Conservation (phyloP, 2,113 vertebrate genomes). For the Sciurus niger region DNA sequence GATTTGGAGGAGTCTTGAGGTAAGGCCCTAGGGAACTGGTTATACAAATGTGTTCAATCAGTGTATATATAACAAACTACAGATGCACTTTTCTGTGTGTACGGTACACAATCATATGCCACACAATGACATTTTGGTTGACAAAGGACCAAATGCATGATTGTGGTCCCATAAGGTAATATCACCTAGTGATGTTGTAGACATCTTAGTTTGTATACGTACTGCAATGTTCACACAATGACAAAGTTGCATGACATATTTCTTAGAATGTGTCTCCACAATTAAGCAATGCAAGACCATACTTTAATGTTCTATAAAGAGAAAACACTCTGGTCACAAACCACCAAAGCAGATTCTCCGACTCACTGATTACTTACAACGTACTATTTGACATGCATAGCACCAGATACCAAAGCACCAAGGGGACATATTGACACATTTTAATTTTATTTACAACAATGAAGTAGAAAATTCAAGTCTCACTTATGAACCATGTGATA, state of each 20-base stretch:
- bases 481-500: conserved; percentile 12
- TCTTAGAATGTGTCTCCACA: not conserved
- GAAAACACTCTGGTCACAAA: conserved; percentile 16
- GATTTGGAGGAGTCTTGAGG: not conserved
- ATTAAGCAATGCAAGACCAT: not conserved
- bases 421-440: conserved; percentile 46
- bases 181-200: not conserved
- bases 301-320: conserved; percentile 39
- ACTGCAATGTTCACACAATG: not conserved
- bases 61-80: not conserved
- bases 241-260: not conserved
- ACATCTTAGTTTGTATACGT: not conserved
- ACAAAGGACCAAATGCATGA: not conserved
- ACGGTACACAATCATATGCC: not conserved
- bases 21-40: not conserved
- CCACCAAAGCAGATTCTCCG: conserved; percentile 4
- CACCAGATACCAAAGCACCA: conserved; percentile 33
- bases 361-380: conserved; percentile 28
- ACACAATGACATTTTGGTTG: not conserved
- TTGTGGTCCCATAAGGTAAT: not conserved
- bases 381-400: conserved; percentile 54
- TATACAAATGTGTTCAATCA: not conserved
- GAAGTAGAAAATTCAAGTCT: conserved; percentile 48
- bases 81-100: not conserved
- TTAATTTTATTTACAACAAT: conserved; percentile 40